Base-by-base conservation (phyloP, 2,113 vertebrate genomes). In the Larimichthys crocea region DNA sequence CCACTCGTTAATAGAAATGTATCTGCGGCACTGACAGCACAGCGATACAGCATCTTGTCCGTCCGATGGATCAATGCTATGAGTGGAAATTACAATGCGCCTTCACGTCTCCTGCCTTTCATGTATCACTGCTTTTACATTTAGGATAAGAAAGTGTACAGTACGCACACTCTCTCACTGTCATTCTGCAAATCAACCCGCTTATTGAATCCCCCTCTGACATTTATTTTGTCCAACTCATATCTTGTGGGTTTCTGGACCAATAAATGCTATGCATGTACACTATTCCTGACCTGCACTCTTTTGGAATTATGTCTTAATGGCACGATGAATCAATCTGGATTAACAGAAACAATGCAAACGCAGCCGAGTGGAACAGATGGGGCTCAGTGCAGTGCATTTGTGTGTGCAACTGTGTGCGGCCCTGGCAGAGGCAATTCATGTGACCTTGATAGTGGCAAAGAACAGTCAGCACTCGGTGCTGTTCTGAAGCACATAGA, bases 321-420 rank as follows among this genome's bases (percentile, higher is more conserved):
- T 89, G 79, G 65, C 70, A 69, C 15, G 24, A 82, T 73, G 29
- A 82, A 86, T 93, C 88, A 88, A 77, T 88, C 83, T 83, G 87
- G 90, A 91, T 90, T 92, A 92, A 80, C 69, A 72, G 68, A 85
- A 82, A 91, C 88, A 90, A 87, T 87, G 78, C 75, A 77, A 82
- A 89, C n/a, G 78, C 79, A 79, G 87, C 82, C 44, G 19, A 68
- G 67, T 70, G 82, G 86, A 91, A 83, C 92, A 93, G 92, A 94
- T 92, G 91, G 91, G 83, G 70, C 78, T 87, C 74, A 48, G 80
- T 40, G 42, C 59, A 1, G 20, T 12, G 75, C 7, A 4, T 49
- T 59, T 49, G 75, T 52, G 65, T 82, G 70, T 59, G 44, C 59
- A 10, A 56, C 20, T 22, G 62, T 35, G 57, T 26, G 56, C 12